Percentiles rank a stretch among this genome's conserved stretches.
Evolutionary conservation across 1,140 invertebrate genomes (phyloP).

Genomic region (Drosophila littoralis): DNA sequence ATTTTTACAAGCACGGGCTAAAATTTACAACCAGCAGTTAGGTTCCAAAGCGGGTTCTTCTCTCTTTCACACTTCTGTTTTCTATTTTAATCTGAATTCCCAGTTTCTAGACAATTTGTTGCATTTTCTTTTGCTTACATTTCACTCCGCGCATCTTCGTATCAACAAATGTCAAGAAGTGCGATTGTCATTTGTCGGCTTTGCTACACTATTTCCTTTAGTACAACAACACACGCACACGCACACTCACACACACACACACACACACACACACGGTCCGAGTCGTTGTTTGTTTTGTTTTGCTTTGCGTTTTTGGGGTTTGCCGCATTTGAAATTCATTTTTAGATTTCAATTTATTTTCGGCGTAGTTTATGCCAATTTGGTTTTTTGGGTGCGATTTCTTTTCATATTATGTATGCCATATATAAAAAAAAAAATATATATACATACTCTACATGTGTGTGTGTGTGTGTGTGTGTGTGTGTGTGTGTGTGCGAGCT

Average conservation of each 20-base stretch:
- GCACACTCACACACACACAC: conserved; percentile 20
- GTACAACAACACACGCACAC: conserved; percentile 5
- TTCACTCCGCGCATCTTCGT: conserved; percentile 22
- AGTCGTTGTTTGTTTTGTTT: conserved; percentile 27
- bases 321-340: conserved; percentile 76
- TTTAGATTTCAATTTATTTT: conserved; percentile 80
- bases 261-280: background rate
- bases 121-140: conserved; percentile 19
- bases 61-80: background rate
- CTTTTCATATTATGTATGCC: conserved; percentile 76
- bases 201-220: conserved; percentile 37
- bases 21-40: background rate
- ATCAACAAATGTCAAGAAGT: conserved; percentile 30
- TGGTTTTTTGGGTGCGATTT: conserved; percentile 75
- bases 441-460: conserved; percentile 2
- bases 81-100: conserved; percentile 13
- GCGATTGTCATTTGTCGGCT: conserved; percentile 28
- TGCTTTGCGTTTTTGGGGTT: conserved; percentile 53
- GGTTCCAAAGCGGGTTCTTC: background rate
- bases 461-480: background rate
- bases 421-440: conserved; percentile 22
- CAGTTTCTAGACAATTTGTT: conserved; percentile 1
- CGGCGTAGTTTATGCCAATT: conserved; percentile 78
- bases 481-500: conserved; percentile 14
- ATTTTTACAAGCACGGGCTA: background rate